phyloP scores from a whole-genome alignment of 2,797 vertebrate species.

The Siniperca obscura region DNA sequence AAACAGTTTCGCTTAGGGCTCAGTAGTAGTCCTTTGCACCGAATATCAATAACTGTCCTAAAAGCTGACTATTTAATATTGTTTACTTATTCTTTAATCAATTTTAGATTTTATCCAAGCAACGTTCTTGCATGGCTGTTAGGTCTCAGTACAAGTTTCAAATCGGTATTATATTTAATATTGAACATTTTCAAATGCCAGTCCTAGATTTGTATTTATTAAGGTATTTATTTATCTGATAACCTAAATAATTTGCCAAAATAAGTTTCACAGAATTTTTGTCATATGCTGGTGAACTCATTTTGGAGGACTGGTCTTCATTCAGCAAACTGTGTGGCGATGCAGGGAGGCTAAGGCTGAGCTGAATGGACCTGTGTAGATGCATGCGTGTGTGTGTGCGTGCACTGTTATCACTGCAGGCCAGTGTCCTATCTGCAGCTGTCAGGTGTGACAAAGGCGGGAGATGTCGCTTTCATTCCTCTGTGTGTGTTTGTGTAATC shows the following conservation, averaged over 20 bases:
- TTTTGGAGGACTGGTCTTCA: constrained; percentile 1
- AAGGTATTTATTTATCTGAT: not conserved
- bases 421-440: constrained; percentile 61
- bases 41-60: not conserved
- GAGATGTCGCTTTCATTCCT: constrained; percentile 44
- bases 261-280: constrained; percentile 9
- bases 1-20: not conserved
- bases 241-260: not conserved
- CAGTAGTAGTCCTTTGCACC: not conserved
- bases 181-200: not conserved
- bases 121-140: not conserved
- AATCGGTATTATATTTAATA: not conserved
- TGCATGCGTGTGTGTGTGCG: not conserved
- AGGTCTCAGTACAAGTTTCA: not conserved
- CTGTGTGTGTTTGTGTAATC: constrained; percentile 18
- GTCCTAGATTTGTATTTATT: not conserved
- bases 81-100: not conserved
- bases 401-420: constrained; percentile 52
- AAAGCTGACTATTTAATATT: not conserved
- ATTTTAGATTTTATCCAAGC: not conserved
- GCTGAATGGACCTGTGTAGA: constrained; percentile 34
- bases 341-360: not conserved
- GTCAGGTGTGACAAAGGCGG: constrained; percentile 48
- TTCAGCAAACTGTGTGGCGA: constrained; percentile 24
- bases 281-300: not conserved